Conservation (phyloP, 2,797 vertebrate species). For the Gouania willdenowi region DNA sequence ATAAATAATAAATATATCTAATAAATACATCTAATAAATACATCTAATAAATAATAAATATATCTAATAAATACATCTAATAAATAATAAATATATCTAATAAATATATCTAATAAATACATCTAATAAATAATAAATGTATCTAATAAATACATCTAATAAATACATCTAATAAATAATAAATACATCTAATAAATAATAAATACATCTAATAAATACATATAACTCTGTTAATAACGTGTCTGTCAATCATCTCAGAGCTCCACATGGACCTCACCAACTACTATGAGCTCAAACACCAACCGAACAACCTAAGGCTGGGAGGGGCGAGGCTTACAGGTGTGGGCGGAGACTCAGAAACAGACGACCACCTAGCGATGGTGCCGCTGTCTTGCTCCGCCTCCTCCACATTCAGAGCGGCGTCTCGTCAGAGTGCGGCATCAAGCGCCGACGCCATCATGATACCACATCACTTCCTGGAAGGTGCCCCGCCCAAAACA, state of each 20-base stretch:
- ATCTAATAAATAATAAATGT: no score
- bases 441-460: conserved; percentile 43
- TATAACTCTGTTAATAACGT: no score
- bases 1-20: no score
- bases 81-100: no score
- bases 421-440: conserved; percentile 43
- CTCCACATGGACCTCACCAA: conserved; percentile 90
- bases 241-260: conserved; percentile 62
- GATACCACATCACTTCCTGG: conserved; percentile 68
- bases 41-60: no score
- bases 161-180: no score
- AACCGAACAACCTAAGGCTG: conserved; percentile 73
- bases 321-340: conserved; percentile 25
- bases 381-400: conserved; percentile 32
- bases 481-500: conserved; percentile 65
- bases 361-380: conserved; percentile 56
- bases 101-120: no score
- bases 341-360: conserved; percentile 22
- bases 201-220: no score
- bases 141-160: no score
- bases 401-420: conserved; percentile 25
- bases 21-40: no score
- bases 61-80: no score
- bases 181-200: no score
- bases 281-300: conserved; percentile 90